Evolutionary conservation across 2,888 invertebrate species (phyloP), one percentile per base, ranked within the genome.

Genomic region (Periphyllus acericola): DNA sequence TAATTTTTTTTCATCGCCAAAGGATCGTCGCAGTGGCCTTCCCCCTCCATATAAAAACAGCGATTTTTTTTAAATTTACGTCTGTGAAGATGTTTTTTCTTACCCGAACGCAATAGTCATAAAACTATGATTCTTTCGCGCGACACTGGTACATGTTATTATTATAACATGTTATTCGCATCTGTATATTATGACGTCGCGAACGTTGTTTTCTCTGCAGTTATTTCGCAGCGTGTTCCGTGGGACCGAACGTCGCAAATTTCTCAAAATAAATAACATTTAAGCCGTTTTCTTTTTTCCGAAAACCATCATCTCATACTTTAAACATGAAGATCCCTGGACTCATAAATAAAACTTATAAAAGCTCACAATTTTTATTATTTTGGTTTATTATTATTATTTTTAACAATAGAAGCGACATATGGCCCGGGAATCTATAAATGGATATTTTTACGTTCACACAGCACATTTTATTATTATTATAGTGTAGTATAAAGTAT

Each of bases 391-490:
- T 36, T 36, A 74, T 74, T 34, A 29, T 71, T 71, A 32, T 72
- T 46, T 71, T 34, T 46, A 52, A 55, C 52, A 72, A 46, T 55
- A 34, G 52, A 34, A 72, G 60, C 5, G 46, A 46, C 25, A 46
- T 81, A 40, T 55, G 46, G 55, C 21, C 55, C n/a, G 5, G 21
- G 34, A 34, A 60, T 14, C n/a, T 34, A 75, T 29, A 68, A 68
- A 60, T 11, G 34, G 21, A 60, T 60, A 21, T 60, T 52, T 83
- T 74, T 74, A 75, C 36, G 60, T 60, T 74, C 19, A 29, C 29
- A 83, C 40, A 75, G 36, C 6, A 40, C 60, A 55, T 83, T 83
- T 83, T 83, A 1, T 72, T 83, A 60, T 83, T 74, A 29, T 83
- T 60, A 60, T 5, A 71, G 80, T 40, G 19, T 66, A 60, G n/a